Percentiles rank a stretch among this genome's conserved stretches.
phyloP scores from a whole-genome alignment of 2,113 vertebrate species.

The Mesoclemmys tuberculata region DNA sequence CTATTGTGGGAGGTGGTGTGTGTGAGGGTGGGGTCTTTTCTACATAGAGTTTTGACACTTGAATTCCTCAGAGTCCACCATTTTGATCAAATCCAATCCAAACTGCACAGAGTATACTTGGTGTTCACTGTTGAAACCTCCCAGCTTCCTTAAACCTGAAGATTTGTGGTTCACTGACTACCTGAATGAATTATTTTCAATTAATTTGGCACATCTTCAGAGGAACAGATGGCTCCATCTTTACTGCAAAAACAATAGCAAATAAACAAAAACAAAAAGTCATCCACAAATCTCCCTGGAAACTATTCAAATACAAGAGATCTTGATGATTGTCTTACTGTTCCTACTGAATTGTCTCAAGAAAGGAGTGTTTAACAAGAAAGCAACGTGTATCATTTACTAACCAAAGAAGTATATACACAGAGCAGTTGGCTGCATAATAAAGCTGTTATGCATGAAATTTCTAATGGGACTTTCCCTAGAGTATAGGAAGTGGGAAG shows the following conservation, averaged over 20 bases:
- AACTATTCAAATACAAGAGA: slow-evolving; percentile 8
- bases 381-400: slow-evolving; percentile 27
- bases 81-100: slow-evolving; percentile 7
- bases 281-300: background rate
- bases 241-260: slow-evolving; percentile 55
- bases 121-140: slow-evolving; percentile 1
- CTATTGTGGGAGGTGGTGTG: background rate
- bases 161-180: slow-evolving; percentile 35
- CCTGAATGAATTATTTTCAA: slow-evolving; percentile 45
- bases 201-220: slow-evolving; percentile 53
- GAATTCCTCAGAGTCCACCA: background rate
- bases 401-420: background rate
- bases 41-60: background rate
- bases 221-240: slow-evolving; percentile 20
- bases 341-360: slow-evolving; percentile 15
- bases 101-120: background rate
- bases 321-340: background rate
- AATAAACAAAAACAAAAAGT: slow-evolving; percentile 27
- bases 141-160: slow-evolving; percentile 29
- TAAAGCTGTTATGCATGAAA: background rate
- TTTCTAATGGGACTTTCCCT: slow-evolving; percentile 17
- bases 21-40: background rate
- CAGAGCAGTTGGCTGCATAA: background rate
- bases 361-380: slow-evolving; percentile 37
- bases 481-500: slow-evolving; percentile 29